Evolutionary conservation across 2,888 invertebrate species (phyloP), one percentile per base, ranked within the genome.

Genomic region (Ormyrus thymus): DNA sequence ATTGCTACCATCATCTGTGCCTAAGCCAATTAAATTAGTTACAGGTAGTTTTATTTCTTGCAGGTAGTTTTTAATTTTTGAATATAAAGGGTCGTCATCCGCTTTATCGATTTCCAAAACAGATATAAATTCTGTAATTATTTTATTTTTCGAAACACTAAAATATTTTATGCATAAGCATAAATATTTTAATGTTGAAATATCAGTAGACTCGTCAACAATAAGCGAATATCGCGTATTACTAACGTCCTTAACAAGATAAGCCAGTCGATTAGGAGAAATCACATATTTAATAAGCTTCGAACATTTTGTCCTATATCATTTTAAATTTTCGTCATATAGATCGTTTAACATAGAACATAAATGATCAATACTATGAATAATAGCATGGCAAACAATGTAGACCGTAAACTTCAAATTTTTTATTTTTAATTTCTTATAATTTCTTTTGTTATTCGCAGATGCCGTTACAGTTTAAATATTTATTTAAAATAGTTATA

Each of bases 1-100:
- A 73, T 82, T 82, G 46, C 64, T 81, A 1, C 82, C 85, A 7
- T 84, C 84, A 81, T 84, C 83, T 13, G 84, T 84, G 6, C 85
- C 84, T n/a, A 85, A 13, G 6, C 83, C 83, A 10, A 83, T 78
- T 8, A 83, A 66, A 71, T 82, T 82, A 15, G 64, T n/a, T 55
- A 83, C 9, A 69, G 70, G 15, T 15, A 83, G 29, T 7, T 71
- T 68, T n/a, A 81, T n/a, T 9, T 79, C 45, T 4, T 51, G 5
- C 2, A 71, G 13, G 43, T 15, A 79, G 1, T 1, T 43, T 50
- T 1, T 58, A 3, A 79, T 9, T 56, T 10, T 7, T 13, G 6
- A 10, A 46, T 68, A 71, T 1, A 74, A 51, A 5, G 55, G 8
- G 7, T 79, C 45, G 0, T 69, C 73, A 68, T 58, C 66, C 11